These are phyloP conservation scores for Taurulus bubalis DNA, from an alignment of 2,113 vertebrate species.

Conservation along the genomic window DNA sequence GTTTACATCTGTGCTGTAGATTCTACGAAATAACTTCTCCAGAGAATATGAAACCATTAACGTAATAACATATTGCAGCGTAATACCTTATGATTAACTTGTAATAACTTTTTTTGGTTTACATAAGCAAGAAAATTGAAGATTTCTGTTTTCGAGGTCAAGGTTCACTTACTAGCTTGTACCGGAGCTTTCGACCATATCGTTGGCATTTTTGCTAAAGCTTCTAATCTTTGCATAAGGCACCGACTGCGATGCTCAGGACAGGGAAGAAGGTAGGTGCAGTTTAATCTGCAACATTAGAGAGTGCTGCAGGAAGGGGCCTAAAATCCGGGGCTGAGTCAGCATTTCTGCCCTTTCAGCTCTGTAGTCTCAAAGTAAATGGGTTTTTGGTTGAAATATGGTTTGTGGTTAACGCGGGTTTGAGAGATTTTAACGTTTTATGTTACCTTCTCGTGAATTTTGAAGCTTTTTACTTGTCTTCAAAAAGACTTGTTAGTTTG, in stretches of 20 bases:
- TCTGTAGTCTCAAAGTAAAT: background rate
- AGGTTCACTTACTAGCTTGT: background rate
- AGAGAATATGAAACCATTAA: constrained; percentile 1
- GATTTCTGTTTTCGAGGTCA: background rate
- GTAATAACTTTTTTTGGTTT: background rate
- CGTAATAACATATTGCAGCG: background rate
- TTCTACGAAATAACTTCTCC: background rate
- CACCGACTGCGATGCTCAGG: background rate
- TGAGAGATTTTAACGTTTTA: background rate
- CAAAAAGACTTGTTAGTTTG: background rate
- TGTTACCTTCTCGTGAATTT: background rate
- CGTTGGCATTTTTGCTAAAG: background rate
- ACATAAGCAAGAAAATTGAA: background rate
- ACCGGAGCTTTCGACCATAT: background rate
- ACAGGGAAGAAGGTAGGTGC: background rate
- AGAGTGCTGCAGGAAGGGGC: background rate
- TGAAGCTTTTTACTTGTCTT: background rate
- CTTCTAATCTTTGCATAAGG: background rate
- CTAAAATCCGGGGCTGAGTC: background rate
- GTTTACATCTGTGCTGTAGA: background rate
- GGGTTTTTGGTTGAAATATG: background rate
- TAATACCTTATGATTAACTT: background rate
- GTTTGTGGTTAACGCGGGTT: too few relatives aligned
- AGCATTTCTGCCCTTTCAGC: background rate
- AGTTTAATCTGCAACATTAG: background rate